Conservation (phyloP, 2,797 vertebrate species). For the Danio albolineatus region DNA sequence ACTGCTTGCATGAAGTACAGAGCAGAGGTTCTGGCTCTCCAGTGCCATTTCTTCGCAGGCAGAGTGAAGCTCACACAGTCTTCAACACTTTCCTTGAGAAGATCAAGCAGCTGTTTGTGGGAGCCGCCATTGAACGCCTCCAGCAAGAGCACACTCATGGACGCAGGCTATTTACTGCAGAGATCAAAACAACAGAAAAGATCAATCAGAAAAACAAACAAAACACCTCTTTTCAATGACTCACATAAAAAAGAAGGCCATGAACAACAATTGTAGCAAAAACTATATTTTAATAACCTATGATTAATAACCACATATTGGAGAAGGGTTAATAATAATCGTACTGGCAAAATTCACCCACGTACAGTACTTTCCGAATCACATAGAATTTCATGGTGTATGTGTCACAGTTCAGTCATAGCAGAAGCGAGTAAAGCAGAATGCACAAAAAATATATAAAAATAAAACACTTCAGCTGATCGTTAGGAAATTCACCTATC, state of each 20-base stretch:
- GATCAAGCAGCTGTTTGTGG: slow-evolving; percentile 91
- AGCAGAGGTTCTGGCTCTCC: slow-evolving; percentile 90
- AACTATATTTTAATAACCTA: slow-evolving; percentile 28
- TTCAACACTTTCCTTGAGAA: slow-evolving; percentile 80
- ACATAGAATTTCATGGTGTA: slow-evolving; percentile 25
- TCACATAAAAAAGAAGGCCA: background rate
- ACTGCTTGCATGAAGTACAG: slow-evolving; percentile 89
- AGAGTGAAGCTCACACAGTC: slow-evolving; percentile 82
- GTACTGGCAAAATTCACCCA: slow-evolving; percentile 45
- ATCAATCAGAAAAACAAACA: background rate
- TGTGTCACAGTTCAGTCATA: slow-evolving; percentile 62
- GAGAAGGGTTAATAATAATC: slow-evolving; percentile 42
- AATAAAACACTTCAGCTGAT: slow-evolving; percentile 45
- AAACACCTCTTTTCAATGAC: slow-evolving; percentile 10
- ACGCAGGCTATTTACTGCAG: slow-evolving; percentile 39
- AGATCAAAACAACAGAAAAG: slow-evolving; percentile 4
- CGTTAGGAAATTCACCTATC: slow-evolving; percentile 1
- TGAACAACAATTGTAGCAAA: slow-evolving; percentile 3
- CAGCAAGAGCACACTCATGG: slow-evolving; percentile 85
- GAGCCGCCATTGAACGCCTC: slow-evolving; percentile 95
- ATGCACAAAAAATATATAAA: slow-evolving; percentile 29
- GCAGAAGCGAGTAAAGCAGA: slow-evolving; percentile 69
- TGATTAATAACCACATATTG: slow-evolving; percentile 20
- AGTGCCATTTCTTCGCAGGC: slow-evolving; percentile 97
- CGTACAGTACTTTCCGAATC: slow-evolving; percentile 59